Conservation (phyloP, 2,888 invertebrate genomes). For the Leuctra nigra region DNA sequence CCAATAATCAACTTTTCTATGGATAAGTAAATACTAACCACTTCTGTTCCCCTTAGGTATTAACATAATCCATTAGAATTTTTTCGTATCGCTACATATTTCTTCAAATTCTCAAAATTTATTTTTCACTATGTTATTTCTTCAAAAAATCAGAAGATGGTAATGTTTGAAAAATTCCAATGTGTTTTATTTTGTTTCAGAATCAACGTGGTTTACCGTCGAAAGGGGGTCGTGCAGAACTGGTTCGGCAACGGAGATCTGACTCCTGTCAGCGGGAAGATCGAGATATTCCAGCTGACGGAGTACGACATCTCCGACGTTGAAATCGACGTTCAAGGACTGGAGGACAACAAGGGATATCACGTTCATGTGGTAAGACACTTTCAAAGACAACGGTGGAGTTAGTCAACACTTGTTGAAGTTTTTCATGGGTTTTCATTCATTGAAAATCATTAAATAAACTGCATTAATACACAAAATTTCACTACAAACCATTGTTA, state of each 20-base stretch:
- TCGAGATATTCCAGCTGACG: constrained; percentile 80
- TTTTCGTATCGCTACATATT: too few relatives aligned
- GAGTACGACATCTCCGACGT: constrained; percentile 78
- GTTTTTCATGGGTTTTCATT: not conserved
- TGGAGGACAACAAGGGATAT: constrained; percentile 62
- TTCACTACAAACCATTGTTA: too few relatives aligned
- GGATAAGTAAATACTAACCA: too few relatives aligned
- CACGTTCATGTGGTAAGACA: constrained; percentile 70
- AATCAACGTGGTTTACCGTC: constrained; percentile 62
- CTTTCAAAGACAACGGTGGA: too few relatives aligned
- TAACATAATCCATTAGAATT: too few relatives aligned
- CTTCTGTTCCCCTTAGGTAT: too few relatives aligned
- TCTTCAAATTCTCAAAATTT: too few relatives aligned
- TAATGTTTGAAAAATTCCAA: too few relatives aligned
- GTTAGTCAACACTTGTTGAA: not conserved
- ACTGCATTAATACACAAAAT: too few relatives aligned
- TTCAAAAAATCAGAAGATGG: too few relatives aligned
- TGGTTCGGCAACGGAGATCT: constrained; percentile 79
- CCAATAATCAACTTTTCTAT: too few relatives aligned
- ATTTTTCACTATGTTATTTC: too few relatives aligned
- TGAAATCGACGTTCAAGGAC: constrained; percentile 66
- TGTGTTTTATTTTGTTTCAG: constrained; percentile 46
- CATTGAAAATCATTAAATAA: not conserved
- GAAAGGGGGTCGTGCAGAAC: constrained; percentile 78
- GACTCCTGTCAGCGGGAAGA: constrained; percentile 58